These are phyloP conservation scores for Drosophila cyrtoloma DNA, from an alignment of 2,888 invertebrate genomes.

Conservation along the genomic window DNA sequence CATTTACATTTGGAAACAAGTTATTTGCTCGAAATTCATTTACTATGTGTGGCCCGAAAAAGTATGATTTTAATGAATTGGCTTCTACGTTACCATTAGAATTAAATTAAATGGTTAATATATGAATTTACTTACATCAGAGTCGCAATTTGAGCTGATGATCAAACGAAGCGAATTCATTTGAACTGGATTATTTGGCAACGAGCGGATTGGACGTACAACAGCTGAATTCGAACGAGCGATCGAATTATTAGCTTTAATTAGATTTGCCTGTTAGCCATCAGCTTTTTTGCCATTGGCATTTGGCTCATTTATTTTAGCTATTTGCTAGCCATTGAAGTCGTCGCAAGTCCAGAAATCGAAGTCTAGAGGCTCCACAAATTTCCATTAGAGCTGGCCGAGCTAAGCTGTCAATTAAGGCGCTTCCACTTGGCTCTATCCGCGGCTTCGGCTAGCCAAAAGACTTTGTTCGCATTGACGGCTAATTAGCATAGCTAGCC, in stretches of 20 bases:
- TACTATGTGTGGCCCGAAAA: neutral
- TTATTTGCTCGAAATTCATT: neutral
- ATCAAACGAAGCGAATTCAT: slow-evolving; percentile 13
- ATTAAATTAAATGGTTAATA: neutral
- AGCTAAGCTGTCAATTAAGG: slow-evolving; percentile 56
- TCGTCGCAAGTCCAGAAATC: slow-evolving; percentile 17
- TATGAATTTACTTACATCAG: slow-evolving; percentile 6
- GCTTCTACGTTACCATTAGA: neutral
- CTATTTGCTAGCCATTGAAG: slow-evolving; percentile 35
- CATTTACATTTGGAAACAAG: neutral
- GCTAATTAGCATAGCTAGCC: slow-evolving; percentile 58
- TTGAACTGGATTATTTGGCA: slow-evolving; percentile 26
- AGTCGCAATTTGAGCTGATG: neutral
- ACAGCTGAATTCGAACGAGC: slow-evolving; percentile 7
- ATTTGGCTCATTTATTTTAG: slow-evolving; percentile 51
- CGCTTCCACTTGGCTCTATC: slow-evolving; percentile 24
- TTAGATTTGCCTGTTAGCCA: slow-evolving; percentile 62
- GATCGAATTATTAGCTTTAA: slow-evolving; percentile 53
- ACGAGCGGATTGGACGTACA: slow-evolving; percentile 23
- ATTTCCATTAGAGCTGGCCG: slow-evolving; percentile 36
- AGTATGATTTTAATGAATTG: neutral
- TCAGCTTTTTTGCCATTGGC: slow-evolving; percentile 49
- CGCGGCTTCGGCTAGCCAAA: slow-evolving; percentile 25
- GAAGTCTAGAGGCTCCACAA: slow-evolving; percentile 10
- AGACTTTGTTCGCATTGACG: slow-evolving; percentile 29